Conservation (phyloP, 2,113 vertebrate genomes). For the Podocnemis expansa region DNA sequence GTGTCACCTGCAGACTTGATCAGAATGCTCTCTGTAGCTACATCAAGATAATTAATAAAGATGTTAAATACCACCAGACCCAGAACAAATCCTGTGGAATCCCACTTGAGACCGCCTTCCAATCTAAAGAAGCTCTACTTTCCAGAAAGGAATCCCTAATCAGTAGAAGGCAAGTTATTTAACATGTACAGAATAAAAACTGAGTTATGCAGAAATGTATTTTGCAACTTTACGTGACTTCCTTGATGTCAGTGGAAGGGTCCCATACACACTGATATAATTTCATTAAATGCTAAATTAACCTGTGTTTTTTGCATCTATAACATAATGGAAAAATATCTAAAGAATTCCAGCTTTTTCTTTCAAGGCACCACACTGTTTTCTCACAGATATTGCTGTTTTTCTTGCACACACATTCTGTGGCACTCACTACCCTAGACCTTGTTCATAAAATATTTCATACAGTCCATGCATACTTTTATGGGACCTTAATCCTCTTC, state of each 20-base stretch:
- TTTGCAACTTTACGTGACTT: too few species aligned
- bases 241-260: neutral
- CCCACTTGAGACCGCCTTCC: too few species aligned
- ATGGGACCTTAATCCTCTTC: neutral
- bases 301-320: neutral
- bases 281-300: neutral
- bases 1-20: too few species aligned
- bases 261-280: neutral
- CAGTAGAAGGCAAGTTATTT: neutral
- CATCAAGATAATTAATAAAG: too few species aligned
- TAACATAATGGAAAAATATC: neutral
- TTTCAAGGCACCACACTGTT: neutral
- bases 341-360: neutral
- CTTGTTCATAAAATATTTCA: neutral
- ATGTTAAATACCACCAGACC: too few species aligned
- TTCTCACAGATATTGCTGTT: neutral
- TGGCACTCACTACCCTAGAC: neutral
- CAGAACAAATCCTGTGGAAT: too few species aligned
- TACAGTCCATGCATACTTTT: accelerated
- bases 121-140: neutral
- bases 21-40: too few species aligned
- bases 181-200: neutral
- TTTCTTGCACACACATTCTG: neutral
- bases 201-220: neutral
- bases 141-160: neutral